phyloP scores from a whole-genome alignment of 2,113 vertebrate species.

The Dasyurus viverrinus region DNA sequence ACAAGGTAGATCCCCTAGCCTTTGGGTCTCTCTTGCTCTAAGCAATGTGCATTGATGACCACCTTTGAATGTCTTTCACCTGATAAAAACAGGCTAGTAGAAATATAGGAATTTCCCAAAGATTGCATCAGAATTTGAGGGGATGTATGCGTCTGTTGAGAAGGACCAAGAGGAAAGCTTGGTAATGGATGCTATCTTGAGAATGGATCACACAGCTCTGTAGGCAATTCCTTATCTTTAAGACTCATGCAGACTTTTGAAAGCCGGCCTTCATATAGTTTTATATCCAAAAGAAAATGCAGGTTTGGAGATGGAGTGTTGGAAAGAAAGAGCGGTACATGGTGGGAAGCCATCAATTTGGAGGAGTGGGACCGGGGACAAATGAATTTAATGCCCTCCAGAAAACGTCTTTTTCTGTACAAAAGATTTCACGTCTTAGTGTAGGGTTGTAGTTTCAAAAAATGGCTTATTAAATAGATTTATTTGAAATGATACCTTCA shows the following conservation, averaged over 20 bases:
- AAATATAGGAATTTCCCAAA: conserved; percentile 20
- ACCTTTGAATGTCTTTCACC: conserved; percentile 6
- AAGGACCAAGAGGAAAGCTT: conserved; percentile 11
- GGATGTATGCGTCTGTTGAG: background rate
- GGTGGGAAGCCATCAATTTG: background rate
- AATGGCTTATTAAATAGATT: conserved; percentile 31
- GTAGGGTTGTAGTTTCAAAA: conserved; percentile 30
- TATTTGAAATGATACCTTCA: conserved; percentile 10
- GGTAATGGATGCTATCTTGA: background rate
- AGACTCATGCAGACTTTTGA: background rate
- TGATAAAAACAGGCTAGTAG: background rate
- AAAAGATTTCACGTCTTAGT: conserved; percentile 1
- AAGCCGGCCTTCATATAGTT: conserved; percentile 21
- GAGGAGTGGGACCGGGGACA: background rate
- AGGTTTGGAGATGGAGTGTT: background rate
- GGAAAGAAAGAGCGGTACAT: background rate
- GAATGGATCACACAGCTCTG: background rate
- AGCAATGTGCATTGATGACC: background rate
- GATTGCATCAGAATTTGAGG: background rate
- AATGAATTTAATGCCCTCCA: background rate
- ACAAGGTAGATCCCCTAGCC: background rate
- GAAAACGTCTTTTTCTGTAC: background rate
- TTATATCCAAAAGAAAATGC: background rate
- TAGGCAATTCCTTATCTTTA: conserved; percentile 31
- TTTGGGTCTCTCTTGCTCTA: background rate